Evolutionary conservation across 1,140 invertebrate genomes (phyloP).

Genomic region (Heterodera schachtii): DNA sequence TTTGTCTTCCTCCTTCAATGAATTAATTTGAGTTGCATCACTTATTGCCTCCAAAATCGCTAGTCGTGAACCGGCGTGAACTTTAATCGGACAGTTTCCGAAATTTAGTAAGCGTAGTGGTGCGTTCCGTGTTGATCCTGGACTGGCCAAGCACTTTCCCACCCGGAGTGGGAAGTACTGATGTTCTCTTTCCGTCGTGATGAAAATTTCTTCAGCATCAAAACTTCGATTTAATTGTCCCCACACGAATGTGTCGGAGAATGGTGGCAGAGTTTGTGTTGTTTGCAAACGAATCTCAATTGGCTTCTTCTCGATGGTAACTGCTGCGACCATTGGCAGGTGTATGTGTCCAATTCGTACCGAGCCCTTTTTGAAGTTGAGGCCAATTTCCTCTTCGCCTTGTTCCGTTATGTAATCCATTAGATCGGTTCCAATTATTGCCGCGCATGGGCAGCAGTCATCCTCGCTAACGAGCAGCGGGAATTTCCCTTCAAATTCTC

Average conservation of each 20-base stretch:
- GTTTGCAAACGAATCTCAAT: conserved; percentile 16
- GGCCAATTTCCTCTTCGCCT: background rate
- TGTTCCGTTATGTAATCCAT: background rate
- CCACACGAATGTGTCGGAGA: conserved; percentile 26
- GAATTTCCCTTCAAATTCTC: background rate
- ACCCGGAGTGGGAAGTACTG: conserved; percentile 16
- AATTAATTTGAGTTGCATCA: too few species aligned
- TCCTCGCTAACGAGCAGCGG: conserved; percentile 26
- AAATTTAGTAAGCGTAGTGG: conserved; percentile 28
- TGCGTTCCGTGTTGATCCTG: background rate
- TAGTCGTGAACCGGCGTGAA: conserved; percentile 13
- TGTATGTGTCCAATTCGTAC: conserved; percentile 7
- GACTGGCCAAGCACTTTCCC: conserved; percentile 10
- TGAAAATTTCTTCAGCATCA: background rate
- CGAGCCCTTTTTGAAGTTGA: conserved; percentile 10
- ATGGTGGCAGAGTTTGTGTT: background rate
- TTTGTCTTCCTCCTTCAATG: conserved; percentile 13
- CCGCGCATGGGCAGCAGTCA: conserved; percentile 21
- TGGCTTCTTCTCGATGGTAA: background rate
- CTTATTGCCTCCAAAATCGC: conserved; percentile 19
- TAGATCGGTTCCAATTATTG: conserved; percentile 38
- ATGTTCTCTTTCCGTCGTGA: background rate
- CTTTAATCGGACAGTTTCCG: conserved; percentile 10
- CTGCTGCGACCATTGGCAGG: conserved; percentile 16
- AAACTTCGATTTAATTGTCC: conserved; percentile 4